These are phyloP conservation scores for Lucifuga dentata DNA, from an alignment of 2,113 vertebrate genomes.

Conservation along the genomic window DNA sequence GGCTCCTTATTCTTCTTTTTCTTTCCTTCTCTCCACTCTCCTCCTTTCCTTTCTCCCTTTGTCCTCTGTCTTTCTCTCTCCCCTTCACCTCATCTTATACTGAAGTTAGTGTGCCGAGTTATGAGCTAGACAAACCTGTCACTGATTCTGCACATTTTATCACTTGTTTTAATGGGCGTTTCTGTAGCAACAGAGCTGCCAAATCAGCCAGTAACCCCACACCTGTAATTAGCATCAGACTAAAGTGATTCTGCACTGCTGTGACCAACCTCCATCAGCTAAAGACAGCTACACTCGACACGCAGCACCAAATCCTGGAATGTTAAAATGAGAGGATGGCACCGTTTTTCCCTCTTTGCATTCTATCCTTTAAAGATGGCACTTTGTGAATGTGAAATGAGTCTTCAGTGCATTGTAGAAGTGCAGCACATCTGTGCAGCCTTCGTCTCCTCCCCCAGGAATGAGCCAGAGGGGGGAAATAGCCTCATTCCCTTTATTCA, in stretches of 20 bases:
- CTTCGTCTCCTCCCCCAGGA: slow-evolving; percentile 43
- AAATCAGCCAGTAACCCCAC: slow-evolving; percentile 27
- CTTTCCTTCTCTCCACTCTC: too few relatives aligned
- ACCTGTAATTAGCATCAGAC: slow-evolving; percentile 49
- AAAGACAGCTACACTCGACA: slow-evolving; percentile 7
- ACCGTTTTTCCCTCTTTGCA: background rate
- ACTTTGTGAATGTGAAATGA: slow-evolving; percentile 70
- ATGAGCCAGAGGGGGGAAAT: slow-evolving; percentile 32
- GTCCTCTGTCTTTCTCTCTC: background rate
- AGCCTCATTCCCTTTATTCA: slow-evolving; percentile 54
- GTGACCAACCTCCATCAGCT: slow-evolving; percentile 20
- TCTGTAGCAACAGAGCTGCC: slow-evolving; percentile 16
- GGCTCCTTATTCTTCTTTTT: too few relatives aligned
- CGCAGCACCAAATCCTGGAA: slow-evolving; percentile 41
- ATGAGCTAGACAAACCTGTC: background rate
- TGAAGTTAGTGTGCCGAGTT: slow-evolving; percentile 7
- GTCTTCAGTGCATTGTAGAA: slow-evolving; percentile 45
- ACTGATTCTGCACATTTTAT: slow-evolving; percentile 13
- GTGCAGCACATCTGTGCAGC: slow-evolving; percentile 56
- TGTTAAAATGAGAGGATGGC: slow-evolving; percentile 41
- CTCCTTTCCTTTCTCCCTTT: background rate
- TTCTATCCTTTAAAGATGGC: slow-evolving; percentile 50
- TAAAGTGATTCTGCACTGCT: slow-evolving; percentile 32
- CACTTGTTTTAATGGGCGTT: slow-evolving; percentile 9
- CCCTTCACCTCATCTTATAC: background rate